Conservation (phyloP, 2,797 vertebrate species). For the Scarus forsteni region DNA sequence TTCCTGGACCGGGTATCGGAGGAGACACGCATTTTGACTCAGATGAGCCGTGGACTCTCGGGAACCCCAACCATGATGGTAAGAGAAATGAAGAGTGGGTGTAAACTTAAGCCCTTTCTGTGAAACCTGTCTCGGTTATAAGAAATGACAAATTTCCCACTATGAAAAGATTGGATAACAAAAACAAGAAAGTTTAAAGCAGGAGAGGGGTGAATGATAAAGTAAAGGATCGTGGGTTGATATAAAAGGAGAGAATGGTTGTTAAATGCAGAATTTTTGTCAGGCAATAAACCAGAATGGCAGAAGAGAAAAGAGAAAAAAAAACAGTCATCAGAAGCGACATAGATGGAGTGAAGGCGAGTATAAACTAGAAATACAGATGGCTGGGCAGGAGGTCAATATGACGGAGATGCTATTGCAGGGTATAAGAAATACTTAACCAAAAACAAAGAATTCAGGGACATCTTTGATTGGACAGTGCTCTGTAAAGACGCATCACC, state of each 20-base stretch:
- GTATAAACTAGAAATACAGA: constrained; percentile 53
- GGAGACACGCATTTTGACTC: constrained; percentile 99
- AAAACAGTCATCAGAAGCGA: constrained; percentile 29
- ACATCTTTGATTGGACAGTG: constrained; percentile 64
- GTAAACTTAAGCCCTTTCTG: not conserved
- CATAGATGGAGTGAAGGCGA: constrained; percentile 49
- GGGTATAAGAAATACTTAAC: constrained; percentile 53
- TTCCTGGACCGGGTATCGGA: constrained; percentile 97
- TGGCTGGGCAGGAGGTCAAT: constrained; percentile 51
- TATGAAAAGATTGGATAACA: not conserved
- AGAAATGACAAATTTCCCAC: not conserved
- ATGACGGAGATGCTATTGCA: constrained; percentile 49
- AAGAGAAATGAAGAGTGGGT: constrained; percentile 52
- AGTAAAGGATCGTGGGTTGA: not conserved
- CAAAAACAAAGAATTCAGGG: constrained; percentile 65
- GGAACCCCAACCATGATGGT: constrained; percentile 99
- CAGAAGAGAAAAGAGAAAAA: constrained; percentile 21
- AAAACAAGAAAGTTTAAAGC: not conserved
- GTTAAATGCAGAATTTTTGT: constrained; percentile 1
- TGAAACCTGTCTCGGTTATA: constrained; percentile 1
- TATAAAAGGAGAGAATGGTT: not conserved
- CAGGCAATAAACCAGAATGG: constrained; percentile 2
- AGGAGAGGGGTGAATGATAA: not conserved
- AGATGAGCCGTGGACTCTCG: constrained; percentile 98
- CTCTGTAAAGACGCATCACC: constrained; percentile 60